phyloP scores from a whole-genome alignment of 2,113 vertebrate genomes.

The Rhabdornis inornatus region DNA sequence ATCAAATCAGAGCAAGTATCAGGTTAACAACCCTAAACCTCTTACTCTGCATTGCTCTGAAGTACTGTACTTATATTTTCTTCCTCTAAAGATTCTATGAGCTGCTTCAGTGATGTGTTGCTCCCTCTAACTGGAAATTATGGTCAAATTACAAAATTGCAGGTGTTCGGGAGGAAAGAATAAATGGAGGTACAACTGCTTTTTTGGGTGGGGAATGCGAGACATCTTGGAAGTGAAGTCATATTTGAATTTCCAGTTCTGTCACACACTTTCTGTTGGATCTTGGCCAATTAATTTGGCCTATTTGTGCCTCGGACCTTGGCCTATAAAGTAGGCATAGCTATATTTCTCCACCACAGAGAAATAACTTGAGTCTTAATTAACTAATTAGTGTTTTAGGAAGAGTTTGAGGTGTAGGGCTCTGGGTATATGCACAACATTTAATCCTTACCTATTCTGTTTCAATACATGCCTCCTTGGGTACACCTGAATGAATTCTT shows the following conservation, averaged over 20 bases:
- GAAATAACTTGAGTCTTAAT: not conserved
- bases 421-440: not conserved
- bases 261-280: not conserved
- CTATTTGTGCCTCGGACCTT: not conserved
- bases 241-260: not conserved
- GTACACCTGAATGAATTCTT: not conserved
- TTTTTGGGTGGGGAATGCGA: not conserved
- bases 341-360: not conserved
- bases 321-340: not conserved
- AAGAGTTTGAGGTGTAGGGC: not conserved
- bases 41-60: not conserved
- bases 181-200: not conserved
- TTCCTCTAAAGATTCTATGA: not conserved
- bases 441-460: not conserved
- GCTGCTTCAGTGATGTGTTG: not conserved
- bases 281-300: not conserved
- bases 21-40: not conserved
- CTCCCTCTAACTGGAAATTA: not conserved
- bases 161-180: not conserved
- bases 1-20: constrained; percentile 24
- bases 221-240: not conserved
- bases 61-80: not conserved
- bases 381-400: not conserved
- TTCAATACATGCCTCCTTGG: not conserved
- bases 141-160: not conserved